Evolutionary conservation across 2,113 vertebrate species (phyloP).

Genomic region (Malaclemys terrapin): DNA sequence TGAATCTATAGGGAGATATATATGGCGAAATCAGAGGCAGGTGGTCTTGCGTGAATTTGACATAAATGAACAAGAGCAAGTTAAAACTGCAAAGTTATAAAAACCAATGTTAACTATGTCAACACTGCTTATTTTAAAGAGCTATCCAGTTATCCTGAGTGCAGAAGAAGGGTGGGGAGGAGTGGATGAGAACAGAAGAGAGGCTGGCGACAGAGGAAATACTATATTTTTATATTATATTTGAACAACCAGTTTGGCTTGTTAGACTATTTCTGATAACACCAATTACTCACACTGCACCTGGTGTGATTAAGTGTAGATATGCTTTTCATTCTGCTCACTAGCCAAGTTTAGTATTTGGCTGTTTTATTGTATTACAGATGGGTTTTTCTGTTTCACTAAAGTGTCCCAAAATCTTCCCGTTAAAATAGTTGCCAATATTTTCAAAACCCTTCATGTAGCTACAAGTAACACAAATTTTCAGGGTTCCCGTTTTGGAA

Average conservation of each 20-base stretch:
- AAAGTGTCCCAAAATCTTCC: not conserved
- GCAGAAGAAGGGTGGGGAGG: not conserved
- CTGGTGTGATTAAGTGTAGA: not conserved
- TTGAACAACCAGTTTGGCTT: not conserved
- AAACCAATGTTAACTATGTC: not conserved
- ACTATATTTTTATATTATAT: not conserved
- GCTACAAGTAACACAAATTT: not conserved
- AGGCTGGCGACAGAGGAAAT: not conserved
- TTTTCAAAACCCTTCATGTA: rapidly evolving
- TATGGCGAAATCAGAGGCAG: rapidly evolving
- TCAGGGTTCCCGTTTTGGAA: not conserved
- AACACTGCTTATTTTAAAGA: not conserved
- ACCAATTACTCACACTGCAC: not conserved
- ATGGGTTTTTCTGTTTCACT: not conserved
- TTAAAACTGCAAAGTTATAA: not conserved
- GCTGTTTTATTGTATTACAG: not conserved
- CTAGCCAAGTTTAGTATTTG: not conserved
- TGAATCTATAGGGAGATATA: not conserved
- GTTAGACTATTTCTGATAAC: not conserved
- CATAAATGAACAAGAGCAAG: not conserved
- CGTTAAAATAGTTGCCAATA: not conserved
- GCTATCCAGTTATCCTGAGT: not conserved
- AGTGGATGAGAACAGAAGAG: not conserved
- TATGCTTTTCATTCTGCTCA: not conserved
- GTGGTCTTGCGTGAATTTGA: not conserved